Evolutionary conservation across 1,140 invertebrate genomes (phyloP), one percentile per base, ranked within the genome.

Genomic region (Drosophila subobscura): DNA sequence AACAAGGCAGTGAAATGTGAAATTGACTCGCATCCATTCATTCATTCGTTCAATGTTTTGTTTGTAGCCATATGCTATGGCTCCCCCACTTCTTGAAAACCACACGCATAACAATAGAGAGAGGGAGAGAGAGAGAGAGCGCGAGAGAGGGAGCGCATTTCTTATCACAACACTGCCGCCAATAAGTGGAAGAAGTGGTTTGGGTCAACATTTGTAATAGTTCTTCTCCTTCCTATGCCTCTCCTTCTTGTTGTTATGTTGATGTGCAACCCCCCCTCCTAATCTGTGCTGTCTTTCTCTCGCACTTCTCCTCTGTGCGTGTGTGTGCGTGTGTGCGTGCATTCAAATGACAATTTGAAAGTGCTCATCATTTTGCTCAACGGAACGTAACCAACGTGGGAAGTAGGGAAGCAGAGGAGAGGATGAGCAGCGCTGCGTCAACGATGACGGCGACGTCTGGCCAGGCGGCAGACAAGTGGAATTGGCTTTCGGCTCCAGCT

Each of bases 371-470:
- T 86, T 81, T 86, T 51, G 73, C 77, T 65, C 77, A 85, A 75
- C 77, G 77, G 85, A 85, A 85, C 77, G 85, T 89, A 85, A 89
- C 85, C 70, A 59, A 80, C 85, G 85, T 89, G 85, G 85, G 85
- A 89, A 89, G 85, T 70, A 51, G 1, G 16, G 16, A 20, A 20
- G 16, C 16, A 20, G 16, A 37, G 57, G 46, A 58, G 53, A 58
- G 68, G 58, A 58, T 63, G 56, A 46, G 41, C 45, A 47, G 47
- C 23, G 55, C 52, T 41, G 66, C 58, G 72, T 71, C 53, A 66
- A 64, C 67, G 33, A 12, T 37, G 33, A 37, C 10, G 33, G 10
- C 33, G 33, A 37, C 33, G 33, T 37, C 33, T 37, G 33, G 8
- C 29, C 29, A 33, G 29, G 29, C 10, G 4, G 33, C 33, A 37